Conservation (phyloP, 2,113 vertebrate genomes). For the Talpa occidentalis region DNA sequence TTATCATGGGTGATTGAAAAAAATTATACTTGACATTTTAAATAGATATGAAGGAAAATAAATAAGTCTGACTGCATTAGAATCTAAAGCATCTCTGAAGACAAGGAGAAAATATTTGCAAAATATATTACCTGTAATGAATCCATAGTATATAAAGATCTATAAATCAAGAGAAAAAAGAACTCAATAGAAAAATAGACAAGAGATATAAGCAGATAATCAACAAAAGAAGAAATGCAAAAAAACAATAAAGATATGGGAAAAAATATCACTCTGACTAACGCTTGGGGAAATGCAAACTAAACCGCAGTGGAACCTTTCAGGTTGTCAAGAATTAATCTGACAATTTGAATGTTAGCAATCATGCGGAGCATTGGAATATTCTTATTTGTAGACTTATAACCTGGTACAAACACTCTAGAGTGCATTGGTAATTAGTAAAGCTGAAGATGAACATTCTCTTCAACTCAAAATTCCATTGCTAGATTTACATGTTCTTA, state of each 20-base stretch:
- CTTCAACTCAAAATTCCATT: neutral
- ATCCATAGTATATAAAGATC: slow-evolving; percentile 9
- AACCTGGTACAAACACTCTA: neutral
- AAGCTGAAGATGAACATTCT: neutral
- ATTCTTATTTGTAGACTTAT: neutral
- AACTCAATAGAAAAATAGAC: slow-evolving; percentile 6
- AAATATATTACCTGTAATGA: neutral
- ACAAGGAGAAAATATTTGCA: slow-evolving; percentile 10
- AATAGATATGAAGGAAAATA: slow-evolving; percentile 38
- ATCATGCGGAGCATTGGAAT: neutral
- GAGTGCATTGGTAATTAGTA: neutral
- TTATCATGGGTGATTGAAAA: neutral
- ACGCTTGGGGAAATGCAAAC: neutral
- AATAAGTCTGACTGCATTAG: neutral
- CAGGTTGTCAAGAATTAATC: neutral
- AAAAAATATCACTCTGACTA: neutral
- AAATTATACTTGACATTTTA: neutral
- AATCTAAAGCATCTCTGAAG: slow-evolving; percentile 37
- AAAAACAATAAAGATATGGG: neutral
- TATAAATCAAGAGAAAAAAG: slow-evolving; percentile 9
- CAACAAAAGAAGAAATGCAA: neutral
- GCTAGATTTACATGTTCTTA: neutral
- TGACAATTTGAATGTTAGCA: neutral
- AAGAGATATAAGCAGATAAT: neutral
- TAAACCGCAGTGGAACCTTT: neutral